These are phyloP conservation scores for Leptinotarsa texana DNA, from an alignment of 1,140 invertebrate genomes.

Conservation along the genomic window DNA sequence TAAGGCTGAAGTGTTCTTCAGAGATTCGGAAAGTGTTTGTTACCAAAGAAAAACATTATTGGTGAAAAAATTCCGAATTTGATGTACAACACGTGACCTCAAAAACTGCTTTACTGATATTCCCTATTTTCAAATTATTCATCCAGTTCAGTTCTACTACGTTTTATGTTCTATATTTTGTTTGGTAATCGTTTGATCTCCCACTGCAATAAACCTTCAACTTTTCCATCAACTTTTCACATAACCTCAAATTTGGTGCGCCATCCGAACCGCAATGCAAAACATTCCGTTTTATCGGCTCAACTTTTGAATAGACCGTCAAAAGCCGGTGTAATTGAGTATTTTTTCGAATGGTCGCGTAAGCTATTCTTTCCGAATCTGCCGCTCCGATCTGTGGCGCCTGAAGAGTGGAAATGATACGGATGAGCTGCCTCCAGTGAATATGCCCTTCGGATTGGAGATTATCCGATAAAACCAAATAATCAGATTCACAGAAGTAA, in stretches of 20 bases:
- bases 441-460: not conserved
- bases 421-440: conserved; percentile 11
- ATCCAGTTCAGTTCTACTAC: too few species aligned
- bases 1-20: too few species aligned
- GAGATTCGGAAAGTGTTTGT: too few species aligned
- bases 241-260: not conserved
- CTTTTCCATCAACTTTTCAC: not conserved
- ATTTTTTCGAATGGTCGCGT: conserved; percentile 11
- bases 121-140: too few species aligned
- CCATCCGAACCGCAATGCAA: not conserved
- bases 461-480: conserved; percentile 16
- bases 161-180: too few species aligned
- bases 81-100: too few species aligned
- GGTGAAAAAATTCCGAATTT: too few species aligned
- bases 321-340: conserved; percentile 21
- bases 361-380: conserved; percentile 17
- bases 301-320: conserved; percentile 16
- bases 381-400: not conserved
- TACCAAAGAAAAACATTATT: too few species aligned
- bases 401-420: conserved; percentile 10
- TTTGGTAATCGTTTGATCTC: too few species aligned
- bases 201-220: too few species aligned
- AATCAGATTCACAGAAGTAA: not conserved
- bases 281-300: conserved; percentile 1
- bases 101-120: too few species aligned